A percentile compares a stretch with the other conserved stretches of the same genome.
Conservation (phyloP, 2,888 invertebrate genomes). For the Seira sanloemensis region DNA sequence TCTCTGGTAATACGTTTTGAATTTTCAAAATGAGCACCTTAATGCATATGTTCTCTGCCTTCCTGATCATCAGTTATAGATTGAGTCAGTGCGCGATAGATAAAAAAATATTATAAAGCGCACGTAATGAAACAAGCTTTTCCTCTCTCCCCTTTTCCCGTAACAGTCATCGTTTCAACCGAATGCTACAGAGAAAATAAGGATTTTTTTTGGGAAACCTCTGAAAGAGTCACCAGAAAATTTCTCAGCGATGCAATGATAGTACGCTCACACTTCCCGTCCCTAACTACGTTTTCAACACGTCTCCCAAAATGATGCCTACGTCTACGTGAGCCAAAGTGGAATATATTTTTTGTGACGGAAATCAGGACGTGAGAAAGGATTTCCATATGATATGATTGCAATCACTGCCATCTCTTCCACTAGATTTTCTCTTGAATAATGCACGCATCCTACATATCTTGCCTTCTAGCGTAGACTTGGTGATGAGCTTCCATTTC, state of each 20-base stretch:
- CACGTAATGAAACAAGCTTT: too few relatives aligned
- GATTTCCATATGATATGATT: slow-evolving; percentile 24
- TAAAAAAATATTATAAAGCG: too few relatives aligned
- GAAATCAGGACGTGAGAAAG: slow-evolving; percentile 7
- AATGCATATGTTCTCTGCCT: not conserved
- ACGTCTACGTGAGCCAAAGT: not conserved
- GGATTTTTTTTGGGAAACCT: too few relatives aligned
- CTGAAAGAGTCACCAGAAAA: too few relatives aligned
- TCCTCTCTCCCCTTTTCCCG: too few relatives aligned
- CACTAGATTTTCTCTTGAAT: not conserved
- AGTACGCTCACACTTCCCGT: too few relatives aligned
- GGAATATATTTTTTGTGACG: slow-evolving; percentile 13
- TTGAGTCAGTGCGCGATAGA: too few relatives aligned
- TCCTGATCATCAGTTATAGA: not conserved
- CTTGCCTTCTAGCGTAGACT: not conserved
- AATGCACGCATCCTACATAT: not conserved
- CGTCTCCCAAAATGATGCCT: too few relatives aligned
- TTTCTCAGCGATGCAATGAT: too few relatives aligned
- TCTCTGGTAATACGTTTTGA: not conserved
- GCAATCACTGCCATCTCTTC: slow-evolving; percentile 16
- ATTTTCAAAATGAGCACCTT: not conserved
- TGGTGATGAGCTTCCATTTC: not conserved
- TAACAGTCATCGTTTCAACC: too few relatives aligned
- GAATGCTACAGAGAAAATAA: too few relatives aligned
- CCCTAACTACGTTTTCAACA: too few relatives aligned